phyloP scores from a whole-genome alignment of 35 echinoderm and acorn worm species.

The Apostichopus californicus region DNA sequence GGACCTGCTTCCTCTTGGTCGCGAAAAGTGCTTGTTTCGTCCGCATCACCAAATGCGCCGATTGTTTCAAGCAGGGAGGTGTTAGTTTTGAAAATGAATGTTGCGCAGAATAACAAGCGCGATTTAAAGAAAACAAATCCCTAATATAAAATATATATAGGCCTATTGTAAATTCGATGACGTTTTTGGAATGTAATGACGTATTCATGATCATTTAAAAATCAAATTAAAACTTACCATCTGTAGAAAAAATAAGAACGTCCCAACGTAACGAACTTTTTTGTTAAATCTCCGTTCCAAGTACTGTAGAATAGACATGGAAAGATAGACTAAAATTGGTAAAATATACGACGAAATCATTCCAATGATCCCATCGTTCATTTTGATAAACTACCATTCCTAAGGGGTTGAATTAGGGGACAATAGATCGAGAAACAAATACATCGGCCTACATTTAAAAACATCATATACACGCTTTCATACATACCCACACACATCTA shows the following conservation, averaged over 20 bases:
- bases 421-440: too few species aligned
- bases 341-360: background rate
- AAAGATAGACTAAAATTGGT: background rate
- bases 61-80: too few species aligned
- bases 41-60: too few species aligned
- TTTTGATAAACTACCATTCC: background rate
- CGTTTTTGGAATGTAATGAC: background rate
- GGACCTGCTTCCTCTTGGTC: too few species aligned
- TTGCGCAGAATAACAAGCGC: too few species aligned
- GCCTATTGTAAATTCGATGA: background rate
- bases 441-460: too few species aligned
- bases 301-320: constrained; percentile 8
- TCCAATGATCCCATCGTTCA: background rate
- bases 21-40: too few species aligned
- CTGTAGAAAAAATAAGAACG: constrained; percentile 39
- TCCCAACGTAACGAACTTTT: constrained; percentile 33
- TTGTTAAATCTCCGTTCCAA: constrained; percentile 56
- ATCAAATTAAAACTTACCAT: constrained; percentile 13
- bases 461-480: too few species aligned
- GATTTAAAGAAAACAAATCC: background rate
- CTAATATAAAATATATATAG: background rate
- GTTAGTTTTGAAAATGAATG: too few species aligned
- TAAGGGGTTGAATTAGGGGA: too few species aligned
- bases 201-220: background rate
- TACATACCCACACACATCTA: too few species aligned